Conservation (phyloP, 2,113 vertebrate species). For the Thalassoma bifasciatum region DNA sequence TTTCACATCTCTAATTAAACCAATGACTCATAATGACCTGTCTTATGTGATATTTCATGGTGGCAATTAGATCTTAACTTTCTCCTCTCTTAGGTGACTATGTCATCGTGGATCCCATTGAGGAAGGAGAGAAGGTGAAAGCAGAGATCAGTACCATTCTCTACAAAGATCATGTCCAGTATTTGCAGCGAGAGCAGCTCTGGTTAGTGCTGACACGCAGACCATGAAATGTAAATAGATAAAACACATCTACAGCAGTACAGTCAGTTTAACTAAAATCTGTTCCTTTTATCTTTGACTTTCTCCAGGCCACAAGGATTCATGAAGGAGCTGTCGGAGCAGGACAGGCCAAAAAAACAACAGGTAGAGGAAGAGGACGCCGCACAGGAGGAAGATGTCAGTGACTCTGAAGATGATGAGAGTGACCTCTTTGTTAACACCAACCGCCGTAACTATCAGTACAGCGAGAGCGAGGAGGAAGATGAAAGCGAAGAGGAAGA, state of each 20-base stretch:
- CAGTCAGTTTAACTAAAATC: neutral
- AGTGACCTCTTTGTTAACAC: constrained; percentile 92
- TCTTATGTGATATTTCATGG: no score
- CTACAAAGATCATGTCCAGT: constrained; percentile 88
- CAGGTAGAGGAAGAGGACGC: constrained; percentile 23
- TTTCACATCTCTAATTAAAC: no score
- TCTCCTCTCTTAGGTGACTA: constrained; percentile 84
- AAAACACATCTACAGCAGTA: neutral
- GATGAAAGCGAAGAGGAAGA: constrained; percentile 78
- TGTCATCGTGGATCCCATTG: constrained; percentile 92
- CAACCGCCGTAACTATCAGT: constrained; percentile 86
- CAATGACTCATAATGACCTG: no score
- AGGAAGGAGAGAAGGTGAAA: constrained; percentile 94
- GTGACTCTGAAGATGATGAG: constrained; percentile 86
- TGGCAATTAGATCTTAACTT: no score
- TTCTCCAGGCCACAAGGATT: constrained; percentile 78
- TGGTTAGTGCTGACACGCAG: constrained; percentile 80
- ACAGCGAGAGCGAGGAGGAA: constrained; percentile 87
- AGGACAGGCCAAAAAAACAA: constrained; percentile 40
- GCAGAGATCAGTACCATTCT: constrained; percentile 91
- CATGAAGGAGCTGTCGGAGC: constrained; percentile 23
- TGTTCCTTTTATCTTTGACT: neutral
- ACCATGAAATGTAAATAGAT: neutral
- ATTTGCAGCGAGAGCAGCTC: constrained; percentile 85
- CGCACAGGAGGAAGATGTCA: constrained; percentile 48